phyloP scores from a whole-genome alignment of 1,140 invertebrate species.

The Colletes latitarsis region DNA sequence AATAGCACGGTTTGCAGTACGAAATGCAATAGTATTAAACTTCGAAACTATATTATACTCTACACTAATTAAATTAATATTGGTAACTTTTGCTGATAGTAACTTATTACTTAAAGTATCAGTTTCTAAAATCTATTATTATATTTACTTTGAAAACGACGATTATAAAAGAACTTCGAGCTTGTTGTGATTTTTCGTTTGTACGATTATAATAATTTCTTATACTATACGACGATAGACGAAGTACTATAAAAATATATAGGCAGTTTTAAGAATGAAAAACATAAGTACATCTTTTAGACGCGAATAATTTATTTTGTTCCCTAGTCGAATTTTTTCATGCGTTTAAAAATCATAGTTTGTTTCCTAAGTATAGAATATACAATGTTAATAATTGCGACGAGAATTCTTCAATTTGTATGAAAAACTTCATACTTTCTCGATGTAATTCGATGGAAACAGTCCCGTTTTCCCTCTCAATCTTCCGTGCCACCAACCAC shows the following conservation, averaged over 20 bases:
- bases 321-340: neutral
- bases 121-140: neutral
- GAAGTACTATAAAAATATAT: neutral
- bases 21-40: neutral
- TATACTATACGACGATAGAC: neutral
- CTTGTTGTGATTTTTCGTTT: neutral
- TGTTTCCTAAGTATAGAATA: neutral
- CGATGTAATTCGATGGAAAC: slow-evolving; percentile 87
- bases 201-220: neutral
- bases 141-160: neutral
- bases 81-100: neutral
- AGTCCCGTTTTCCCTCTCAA: slow-evolving; percentile 84
- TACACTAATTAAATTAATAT: slow-evolving; percentile 7
- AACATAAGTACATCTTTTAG: neutral
- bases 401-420: neutral
- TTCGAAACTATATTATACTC: neutral
- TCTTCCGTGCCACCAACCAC: slow-evolving; percentile 87
- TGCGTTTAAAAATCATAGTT: neutral
- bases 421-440: slow-evolving; percentile 73
- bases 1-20: too few relatives aligned
- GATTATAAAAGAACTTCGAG: neutral
- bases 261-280: neutral
- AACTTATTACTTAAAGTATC: neutral
- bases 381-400: neutral
- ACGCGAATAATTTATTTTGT: neutral